Evolutionary conservation across 2,797 vertebrate species (phyloP), one percentile per base, ranked within the genome.

Genomic region (Fringilla coelebs): DNA sequence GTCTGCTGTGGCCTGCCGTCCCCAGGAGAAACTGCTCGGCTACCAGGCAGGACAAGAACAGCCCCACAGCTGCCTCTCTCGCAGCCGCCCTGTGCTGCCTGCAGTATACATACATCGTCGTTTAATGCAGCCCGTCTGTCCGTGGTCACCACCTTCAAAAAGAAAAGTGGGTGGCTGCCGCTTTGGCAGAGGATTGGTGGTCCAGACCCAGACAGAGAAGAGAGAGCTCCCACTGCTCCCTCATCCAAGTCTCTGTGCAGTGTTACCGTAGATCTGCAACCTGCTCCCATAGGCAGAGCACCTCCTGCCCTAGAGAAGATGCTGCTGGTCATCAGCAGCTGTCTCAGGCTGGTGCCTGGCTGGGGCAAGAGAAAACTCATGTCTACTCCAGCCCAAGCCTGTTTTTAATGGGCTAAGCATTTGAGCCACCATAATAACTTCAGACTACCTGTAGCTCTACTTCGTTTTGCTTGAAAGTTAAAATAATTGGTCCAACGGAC

Each of bases 161-260:
- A 10, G 25, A 8, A 28, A 54, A 25, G 22, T 2, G 6, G 3
- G 13, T 7, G 3, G 17, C 16, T 24, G 48, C 24, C 0, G 3
- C 11, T 38, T 54, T 20, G 19, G 15, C 15, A 7, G 68, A 15
- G 32, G 10, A 52, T 31, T 4, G 0, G 12, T 18, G 13, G 10
- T 51, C 17, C 1, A 7, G 21, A 2, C 2, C 17, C 2, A 4
- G 16, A 2, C 2, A 5, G 32, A 36, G 18, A 18, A 9, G 24
- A 4, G 1, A 6, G 6, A 17, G 13, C 32, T 21, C 38, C 3
- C 0, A 0, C 5, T 41, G 17, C 13, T 36, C 6, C 8, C 1
- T 13, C 0, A 0, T 31, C 21, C 17, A 3, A 3, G 13, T 28
- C 4, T 8, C 2, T 3, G 0, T 13, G n/a, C 5, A 6, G 31